Conservation (phyloP, 2,888 invertebrate genomes). For the Chirona hameri region DNA sequence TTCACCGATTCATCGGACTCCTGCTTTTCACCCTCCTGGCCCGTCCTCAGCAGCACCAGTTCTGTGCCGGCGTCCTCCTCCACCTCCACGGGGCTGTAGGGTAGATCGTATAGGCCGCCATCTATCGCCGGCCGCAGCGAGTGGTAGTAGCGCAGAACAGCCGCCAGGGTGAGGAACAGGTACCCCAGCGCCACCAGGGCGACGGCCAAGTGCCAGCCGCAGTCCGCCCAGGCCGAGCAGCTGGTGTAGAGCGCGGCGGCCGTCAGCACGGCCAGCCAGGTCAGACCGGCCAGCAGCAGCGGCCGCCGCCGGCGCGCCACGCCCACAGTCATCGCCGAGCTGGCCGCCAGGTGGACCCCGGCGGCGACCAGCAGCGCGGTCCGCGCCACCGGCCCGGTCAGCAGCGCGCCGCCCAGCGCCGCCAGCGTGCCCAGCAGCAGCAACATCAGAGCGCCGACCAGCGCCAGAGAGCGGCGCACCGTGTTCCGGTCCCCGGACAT, state of each 20-base stretch:
- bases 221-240: constrained; percentile 3
- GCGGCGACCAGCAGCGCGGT: background rate
- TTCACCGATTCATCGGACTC: too few species aligned
- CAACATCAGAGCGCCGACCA: background rate
- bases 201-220: constrained; percentile 22
- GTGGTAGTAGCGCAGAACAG: background rate
- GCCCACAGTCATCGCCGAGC: background rate
- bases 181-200: background rate
- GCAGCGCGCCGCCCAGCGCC: background rate
- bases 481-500: background rate
- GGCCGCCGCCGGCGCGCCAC: constrained; percentile 8
- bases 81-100: background rate
- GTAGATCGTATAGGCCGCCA: background rate
- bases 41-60: too few species aligned
- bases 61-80: background rate
- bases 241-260: background rate
- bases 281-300: background rate
- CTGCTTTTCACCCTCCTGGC: too few species aligned
- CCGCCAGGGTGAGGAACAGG: background rate
- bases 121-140: background rate
- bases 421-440: background rate
- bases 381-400: background rate
- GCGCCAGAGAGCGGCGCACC: constrained; percentile 4
- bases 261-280: constrained; percentile 5
- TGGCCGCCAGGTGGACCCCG: constrained; percentile 13